Evolutionary conservation across 2,888 invertebrate genomes (phyloP), one percentile per base, ranked within the genome.

Genomic region (Trichogramma evanescens): DNA sequence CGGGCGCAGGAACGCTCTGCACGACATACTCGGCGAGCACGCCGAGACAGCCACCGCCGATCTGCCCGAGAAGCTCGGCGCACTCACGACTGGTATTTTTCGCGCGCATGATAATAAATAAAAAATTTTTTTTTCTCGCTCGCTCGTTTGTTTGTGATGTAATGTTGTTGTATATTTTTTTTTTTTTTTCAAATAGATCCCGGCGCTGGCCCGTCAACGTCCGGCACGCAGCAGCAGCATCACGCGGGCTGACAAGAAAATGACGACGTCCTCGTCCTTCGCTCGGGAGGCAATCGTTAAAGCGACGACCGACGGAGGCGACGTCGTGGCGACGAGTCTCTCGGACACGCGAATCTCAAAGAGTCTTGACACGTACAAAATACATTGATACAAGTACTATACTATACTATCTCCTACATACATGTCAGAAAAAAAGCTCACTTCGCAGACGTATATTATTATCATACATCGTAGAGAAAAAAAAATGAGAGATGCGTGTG

Each of bases 1-100:
- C 43, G 94, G 94, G 13, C 83, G 94, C 58, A 81, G 94, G 67
- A 95, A 95, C 80, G 94, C 94, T 53, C 81, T 95, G 81, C 89
- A 92, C 1, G 90, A 93, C 76, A 91, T 93, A 68, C 80, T 87
- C 69, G 87, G 89, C 56, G 86, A 86, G 71, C 87, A 88, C 70
- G 86, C 87, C 43, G 82, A 85, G 67, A 84, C 88, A 65, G 84
- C 86, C 61, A 89, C 89, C 3, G 88, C 89, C 6, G 90, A 91
- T 74, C 82, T 94, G 69, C 89, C 93, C 4, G 84, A 86, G 60
- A 83, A 86, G 70, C 80, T 93, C 71, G 86, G 89, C 75, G 85
- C 87, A 64, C 83, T 91, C 57, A 83, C 82, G 63, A 87, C 87
- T 50, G 81, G 52, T 59, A 39, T 43, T 45, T 26, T 48, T 48